Conservation (phyloP, 2,113 vertebrate species). For the Istiophorus platypterus region DNA sequence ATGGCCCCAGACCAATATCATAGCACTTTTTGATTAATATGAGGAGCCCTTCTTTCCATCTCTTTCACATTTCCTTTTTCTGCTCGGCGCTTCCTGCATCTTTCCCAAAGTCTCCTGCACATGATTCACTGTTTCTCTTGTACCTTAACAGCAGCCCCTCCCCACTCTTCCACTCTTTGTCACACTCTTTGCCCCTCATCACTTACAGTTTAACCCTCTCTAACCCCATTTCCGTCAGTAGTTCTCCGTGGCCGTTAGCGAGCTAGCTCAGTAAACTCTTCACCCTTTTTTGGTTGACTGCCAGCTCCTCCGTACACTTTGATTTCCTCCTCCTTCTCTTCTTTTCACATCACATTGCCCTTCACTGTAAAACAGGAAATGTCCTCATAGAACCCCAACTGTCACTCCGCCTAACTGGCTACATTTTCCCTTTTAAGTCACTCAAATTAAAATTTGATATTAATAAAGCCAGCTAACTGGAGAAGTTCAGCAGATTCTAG, state of each 20-base stretch:
- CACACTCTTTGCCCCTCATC: background rate
- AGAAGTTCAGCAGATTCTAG: background rate
- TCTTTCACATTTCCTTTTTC: background rate
- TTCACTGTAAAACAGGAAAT: slow-evolving; percentile 75
- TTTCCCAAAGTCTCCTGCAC: background rate
- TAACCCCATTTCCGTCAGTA: background rate
- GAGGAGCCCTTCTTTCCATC: slow-evolving; percentile 8
- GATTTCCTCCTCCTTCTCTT: slow-evolving; percentile 11
- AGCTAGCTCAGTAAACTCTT: slow-evolving; percentile 45
- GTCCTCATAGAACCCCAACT: slow-evolving; percentile 17
- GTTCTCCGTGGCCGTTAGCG: slow-evolving; percentile 12
- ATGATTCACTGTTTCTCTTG: background rate
- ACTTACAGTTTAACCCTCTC: background rate
- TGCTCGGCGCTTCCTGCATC: slow-evolving; percentile 4
- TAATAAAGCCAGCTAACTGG: slow-evolving; percentile 14
- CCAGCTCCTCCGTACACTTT: slow-evolving; percentile 48
- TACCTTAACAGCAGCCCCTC: background rate
- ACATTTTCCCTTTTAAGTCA: slow-evolving; percentile 14
- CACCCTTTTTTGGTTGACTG: slow-evolving; percentile 42
- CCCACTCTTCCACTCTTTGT: background rate
- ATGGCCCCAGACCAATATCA: background rate
- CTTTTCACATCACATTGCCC: slow-evolving; percentile 33
- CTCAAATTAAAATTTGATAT: slow-evolving; percentile 19
- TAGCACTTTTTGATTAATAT: slow-evolving; percentile 15
- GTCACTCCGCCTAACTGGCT: slow-evolving; percentile 1